Evolutionary conservation across 2,888 invertebrate species (phyloP), one percentile per base, ranked within the genome.

Genomic region (Catocala nupta): DNA sequence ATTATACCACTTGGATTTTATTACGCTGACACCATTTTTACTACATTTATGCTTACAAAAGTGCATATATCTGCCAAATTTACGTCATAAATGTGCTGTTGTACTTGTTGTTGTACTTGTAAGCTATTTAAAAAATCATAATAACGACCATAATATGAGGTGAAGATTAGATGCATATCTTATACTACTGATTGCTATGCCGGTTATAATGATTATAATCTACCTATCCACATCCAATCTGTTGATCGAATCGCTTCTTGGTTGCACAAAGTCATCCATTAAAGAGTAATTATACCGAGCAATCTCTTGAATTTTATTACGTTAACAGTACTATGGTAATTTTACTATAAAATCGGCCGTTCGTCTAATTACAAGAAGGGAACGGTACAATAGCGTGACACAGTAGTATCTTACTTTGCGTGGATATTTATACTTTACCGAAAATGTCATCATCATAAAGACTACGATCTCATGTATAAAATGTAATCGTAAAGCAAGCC

Each of bases 1-100:
- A 81, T 85, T 86, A 87, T 85, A 81, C 86, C 83, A 87, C 81
- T 71, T 68, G 68, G 71, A 70, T 68, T 68, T 83, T 83, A 79
- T 68, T 70, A 65, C 53, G 65, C 70, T 78, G 77, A 78, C 78
- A 75, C 72, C 63, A 68, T 71, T 73, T 73, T 70, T 68, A 50
- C 39, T 6, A 54, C 13, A 60, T 45, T 39, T 54, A 55, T 61
- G 51, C 47, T 57, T 63, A 62, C 50, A 57, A 66, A 67, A 70
- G 55, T 63, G 59, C 60, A 71, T 65, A 48, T 43, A 43, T 25
- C 59, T 58, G 43, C 49, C 36, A 59, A 73, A 71, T 70, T 71
- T 63, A 8, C 68, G 63, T 53, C 36, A 52, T 62, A 53, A 10
- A 51, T 61, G 52, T 55, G 51, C 57, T 42, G 70, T 75, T 64